These are phyloP conservation scores for Okapia johnstoni DNA, from an alignment of 2,113 vertebrate genomes.

Conservation along the genomic window DNA sequence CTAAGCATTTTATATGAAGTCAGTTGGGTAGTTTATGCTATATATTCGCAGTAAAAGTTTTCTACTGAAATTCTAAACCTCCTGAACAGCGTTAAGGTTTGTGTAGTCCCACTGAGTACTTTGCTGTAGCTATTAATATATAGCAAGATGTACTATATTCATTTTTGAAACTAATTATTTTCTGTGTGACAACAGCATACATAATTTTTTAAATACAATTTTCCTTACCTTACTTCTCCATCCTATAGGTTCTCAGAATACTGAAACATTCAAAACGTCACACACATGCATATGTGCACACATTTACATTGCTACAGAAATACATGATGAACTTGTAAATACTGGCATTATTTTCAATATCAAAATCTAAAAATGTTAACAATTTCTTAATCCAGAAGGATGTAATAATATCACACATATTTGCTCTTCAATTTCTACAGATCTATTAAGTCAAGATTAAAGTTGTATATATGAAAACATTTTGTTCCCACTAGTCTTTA, in stretches of 20 bases:
- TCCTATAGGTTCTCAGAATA: neutral
- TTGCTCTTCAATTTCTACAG: neutral
- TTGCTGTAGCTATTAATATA: neutral
- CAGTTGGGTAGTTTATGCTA: neutral
- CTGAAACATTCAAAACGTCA: neutral
- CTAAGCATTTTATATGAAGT: neutral
- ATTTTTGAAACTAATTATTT: neutral
- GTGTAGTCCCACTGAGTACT: neutral
- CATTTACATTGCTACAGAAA: neutral
- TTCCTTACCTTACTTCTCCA: neutral
- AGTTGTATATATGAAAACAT: neutral
- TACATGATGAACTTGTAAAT: neutral
- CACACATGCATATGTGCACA: neutral
- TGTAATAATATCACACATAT: neutral
- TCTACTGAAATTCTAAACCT: neutral
- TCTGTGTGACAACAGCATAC: neutral
- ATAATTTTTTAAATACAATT: neutral
- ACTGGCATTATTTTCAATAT: neutral
- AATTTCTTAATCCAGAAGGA: neutral
- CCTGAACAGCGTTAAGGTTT: neutral
- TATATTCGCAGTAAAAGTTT: neutral
- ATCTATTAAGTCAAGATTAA: neutral
- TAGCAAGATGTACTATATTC: neutral
- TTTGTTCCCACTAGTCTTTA: slow-evolving; percentile 28
- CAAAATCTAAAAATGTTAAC: neutral